These are phyloP conservation scores for Silurus glanis DNA, from an alignment of 2,113 vertebrate genomes.

Conservation along the genomic window DNA sequence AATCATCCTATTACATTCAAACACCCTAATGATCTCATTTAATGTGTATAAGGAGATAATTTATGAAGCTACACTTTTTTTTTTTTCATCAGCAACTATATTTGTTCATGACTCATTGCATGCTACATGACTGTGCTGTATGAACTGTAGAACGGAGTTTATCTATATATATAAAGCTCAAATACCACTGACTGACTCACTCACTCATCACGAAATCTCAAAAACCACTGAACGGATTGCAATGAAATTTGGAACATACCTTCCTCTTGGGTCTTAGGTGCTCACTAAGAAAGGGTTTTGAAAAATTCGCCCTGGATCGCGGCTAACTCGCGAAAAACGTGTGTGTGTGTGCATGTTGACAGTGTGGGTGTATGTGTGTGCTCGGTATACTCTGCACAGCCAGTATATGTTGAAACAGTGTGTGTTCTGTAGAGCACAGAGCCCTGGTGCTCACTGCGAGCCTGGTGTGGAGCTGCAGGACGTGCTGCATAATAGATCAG, in stretches of 20 bases:
- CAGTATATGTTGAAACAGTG: conserved; percentile 13
- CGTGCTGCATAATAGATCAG: conserved; percentile 30
- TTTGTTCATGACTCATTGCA: conserved; percentile 5
- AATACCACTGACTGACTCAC: no score
- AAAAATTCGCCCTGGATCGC: no score
- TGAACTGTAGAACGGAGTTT: neutral
- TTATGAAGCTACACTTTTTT: neutral
- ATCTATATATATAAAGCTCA: neutral
- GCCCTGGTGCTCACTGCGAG: conserved; percentile 7
- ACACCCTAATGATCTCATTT: neutral
- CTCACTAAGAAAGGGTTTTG: no score
- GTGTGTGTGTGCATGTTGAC: neutral
- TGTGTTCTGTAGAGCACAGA: conserved; percentile 24
- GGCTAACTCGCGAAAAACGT: no score
- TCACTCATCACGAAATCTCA: no score
- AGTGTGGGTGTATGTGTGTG: neutral
- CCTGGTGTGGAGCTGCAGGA: conserved; percentile 10
- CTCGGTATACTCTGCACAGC: neutral
- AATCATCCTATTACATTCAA: neutral
- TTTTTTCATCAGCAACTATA: neutral
- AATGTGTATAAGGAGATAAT: neutral
- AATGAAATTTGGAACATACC: no score
- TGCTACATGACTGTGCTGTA: neutral
- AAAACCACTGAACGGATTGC: no score
- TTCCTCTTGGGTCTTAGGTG: no score